Conservation (phyloP, 2,113 vertebrate species). For the Spea bombifrons region DNA sequence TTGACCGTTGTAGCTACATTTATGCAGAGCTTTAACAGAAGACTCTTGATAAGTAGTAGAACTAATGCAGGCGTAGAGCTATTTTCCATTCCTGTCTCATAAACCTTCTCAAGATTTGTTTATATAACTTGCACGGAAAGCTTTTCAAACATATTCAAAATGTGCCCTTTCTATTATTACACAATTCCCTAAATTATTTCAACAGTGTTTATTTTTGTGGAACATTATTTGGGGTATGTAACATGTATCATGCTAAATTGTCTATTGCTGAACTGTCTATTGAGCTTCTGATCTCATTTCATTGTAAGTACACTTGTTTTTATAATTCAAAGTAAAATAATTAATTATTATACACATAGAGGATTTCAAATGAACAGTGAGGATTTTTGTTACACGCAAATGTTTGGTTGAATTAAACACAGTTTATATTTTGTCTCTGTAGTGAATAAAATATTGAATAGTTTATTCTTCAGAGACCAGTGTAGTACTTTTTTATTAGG, state of each 20-base stretch:
- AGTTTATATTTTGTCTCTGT: no score
- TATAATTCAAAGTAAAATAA: no score
- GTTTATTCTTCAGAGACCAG: no score
- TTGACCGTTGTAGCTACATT: conserved; percentile 10
- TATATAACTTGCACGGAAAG: conserved; percentile 34
- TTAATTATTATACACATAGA: no score
- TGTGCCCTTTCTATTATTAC: conserved; percentile 11
- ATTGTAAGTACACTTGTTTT: no score
- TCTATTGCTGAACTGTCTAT: background rate
- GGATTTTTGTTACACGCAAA: no score
- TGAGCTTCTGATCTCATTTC: background rate
- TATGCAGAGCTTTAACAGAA: background rate
- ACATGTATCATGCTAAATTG: background rate
- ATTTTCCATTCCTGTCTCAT: conserved; percentile 9
- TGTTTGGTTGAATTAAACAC: background rate
- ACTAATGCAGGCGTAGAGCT: conserved; percentile 25
- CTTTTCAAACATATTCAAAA: conserved; percentile 33
- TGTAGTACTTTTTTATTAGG: no score
- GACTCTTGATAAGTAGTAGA: conserved; percentile 17
- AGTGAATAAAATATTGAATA: no score
- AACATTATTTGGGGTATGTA: background rate
- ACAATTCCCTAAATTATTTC: background rate
- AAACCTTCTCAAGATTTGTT: conserved; percentile 22
- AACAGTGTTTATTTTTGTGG: conserved; percentile 22
- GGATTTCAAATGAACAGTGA: no score